These are phyloP conservation scores for Bimastos eiseni DNA, from an alignment of 2,888 invertebrate species.

Conservation along the genomic window DNA sequence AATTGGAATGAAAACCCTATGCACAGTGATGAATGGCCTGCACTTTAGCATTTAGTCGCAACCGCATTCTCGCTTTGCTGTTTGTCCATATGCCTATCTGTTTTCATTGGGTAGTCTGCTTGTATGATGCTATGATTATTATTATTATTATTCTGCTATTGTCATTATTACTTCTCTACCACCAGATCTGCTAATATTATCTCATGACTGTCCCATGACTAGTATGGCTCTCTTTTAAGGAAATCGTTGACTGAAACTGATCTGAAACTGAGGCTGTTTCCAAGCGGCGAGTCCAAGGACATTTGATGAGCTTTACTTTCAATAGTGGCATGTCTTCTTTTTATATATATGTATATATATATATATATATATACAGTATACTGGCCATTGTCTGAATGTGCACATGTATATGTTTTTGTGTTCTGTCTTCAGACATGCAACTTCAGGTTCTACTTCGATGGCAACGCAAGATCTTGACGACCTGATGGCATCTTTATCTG, in stretches of 20 bases:
- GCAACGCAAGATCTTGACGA: constrained; percentile 91
- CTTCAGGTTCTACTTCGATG: constrained; percentile 71
- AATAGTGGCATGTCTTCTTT: background rate
- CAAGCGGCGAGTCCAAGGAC: background rate
- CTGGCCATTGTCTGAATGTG: background rate
- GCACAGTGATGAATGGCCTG: background rate
- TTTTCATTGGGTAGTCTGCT: background rate
- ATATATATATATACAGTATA: background rate
- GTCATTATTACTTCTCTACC: background rate
- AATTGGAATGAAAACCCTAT: background rate
- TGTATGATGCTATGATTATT: background rate
- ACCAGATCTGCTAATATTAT: background rate
- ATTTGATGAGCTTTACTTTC: background rate
- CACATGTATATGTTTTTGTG: background rate
- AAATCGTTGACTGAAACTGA: background rate
- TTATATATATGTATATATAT: too few species aligned
- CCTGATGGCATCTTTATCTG: constrained; percentile 88
- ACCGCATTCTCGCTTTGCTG: background rate
- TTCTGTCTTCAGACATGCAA: background rate
- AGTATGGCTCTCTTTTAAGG: background rate
- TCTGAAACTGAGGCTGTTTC: background rate
- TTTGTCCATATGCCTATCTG: background rate
- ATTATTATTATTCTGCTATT: background rate
- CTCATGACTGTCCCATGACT: background rate
- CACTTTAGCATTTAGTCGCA: background rate